Conservation (phyloP, 2,797 vertebrate genomes). For the Sebastes minor region DNA sequence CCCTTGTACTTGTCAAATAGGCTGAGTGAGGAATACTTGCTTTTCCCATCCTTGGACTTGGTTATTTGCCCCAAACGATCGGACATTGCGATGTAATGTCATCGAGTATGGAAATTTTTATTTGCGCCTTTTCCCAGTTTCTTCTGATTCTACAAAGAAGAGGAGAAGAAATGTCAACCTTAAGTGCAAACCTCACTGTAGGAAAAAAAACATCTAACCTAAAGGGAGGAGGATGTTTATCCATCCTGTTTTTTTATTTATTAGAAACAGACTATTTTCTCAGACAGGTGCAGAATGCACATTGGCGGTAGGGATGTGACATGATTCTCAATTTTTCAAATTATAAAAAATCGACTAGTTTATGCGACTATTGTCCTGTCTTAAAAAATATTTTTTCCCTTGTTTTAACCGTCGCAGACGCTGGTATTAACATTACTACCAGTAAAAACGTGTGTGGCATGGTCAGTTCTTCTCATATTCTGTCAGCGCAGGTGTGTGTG, state of each 20-base stretch:
- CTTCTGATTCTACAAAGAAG: slow-evolving; percentile 84
- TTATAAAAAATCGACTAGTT: too few species aligned
- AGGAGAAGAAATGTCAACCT: background rate
- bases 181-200: background rate
- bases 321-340: too few species aligned
- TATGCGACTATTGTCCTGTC: too few species aligned
- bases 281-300: background rate
- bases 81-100: slow-evolving; percentile 99
- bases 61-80: slow-evolving; percentile 99
- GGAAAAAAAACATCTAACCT: background rate
- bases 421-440: too few species aligned
- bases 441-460: too few species aligned
- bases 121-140: slow-evolving; percentile 93
- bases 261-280: background rate
- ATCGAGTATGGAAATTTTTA: slow-evolving; percentile 99
- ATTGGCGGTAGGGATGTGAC: too few species aligned
- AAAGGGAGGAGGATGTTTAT: background rate
- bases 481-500: too few species aligned
- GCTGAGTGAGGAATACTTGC: slow-evolving; percentile 99
- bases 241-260: background rate
- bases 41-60: slow-evolving; percentile 99
- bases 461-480: too few species aligned
- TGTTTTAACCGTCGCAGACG: too few species aligned
- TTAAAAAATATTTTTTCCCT: too few species aligned
- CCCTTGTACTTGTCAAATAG: slow-evolving; percentile 99